Base-by-base conservation (phyloP, 2,888 invertebrate genomes). In the Polylopha cassiicola region DNA sequence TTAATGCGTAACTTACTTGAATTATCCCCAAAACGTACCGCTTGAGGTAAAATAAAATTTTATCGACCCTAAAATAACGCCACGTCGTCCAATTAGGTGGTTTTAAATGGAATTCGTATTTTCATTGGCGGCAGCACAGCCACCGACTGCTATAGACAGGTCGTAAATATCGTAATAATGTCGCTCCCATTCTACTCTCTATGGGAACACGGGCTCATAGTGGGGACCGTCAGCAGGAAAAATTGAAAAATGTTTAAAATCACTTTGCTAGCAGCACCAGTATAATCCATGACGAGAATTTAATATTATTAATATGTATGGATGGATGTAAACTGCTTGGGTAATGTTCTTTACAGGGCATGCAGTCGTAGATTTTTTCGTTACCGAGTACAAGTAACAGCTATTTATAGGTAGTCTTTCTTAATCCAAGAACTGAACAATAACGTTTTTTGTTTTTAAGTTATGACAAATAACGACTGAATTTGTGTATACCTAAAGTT, bases 101-200 rank as follows among this genome's bases (percentile, higher is more conserved):
- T 32, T 39, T 43, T 43, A 37, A 49, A 41, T 45, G 43, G 41
- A 38, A 47, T 39, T 47, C 36, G 43, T 43, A 47, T 48, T 43
- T 39, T 41, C 37, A 44, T 44, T 48, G 47, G 47, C 38, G 28
- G 29, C 42, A 28, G 38, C 37, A 32, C 24, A 36, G n/a, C 29
- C 32, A 23, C 44, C 47, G 26, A 36, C 41, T 50, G 48, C 28
- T 49, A 46, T 47, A 41, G 50, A 42, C 52, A 44, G 52, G 33
- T 42, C 48, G 39, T 50, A 53, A 50, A 53, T 52, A 50, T 45
- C 39, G 38, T 16, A 30, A 26, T 33, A 43, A 30, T 38, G 43
- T 38, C 39, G 32, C 22, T 36, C 17, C 32, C 29, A 44, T 20
- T 18, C 21, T 17, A 29, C 30, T 20, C 37, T 33, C 30, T 29